Conservation (phyloP, 2,797 vertebrate genomes). For the Chiloscyllium punctatum region DNA sequence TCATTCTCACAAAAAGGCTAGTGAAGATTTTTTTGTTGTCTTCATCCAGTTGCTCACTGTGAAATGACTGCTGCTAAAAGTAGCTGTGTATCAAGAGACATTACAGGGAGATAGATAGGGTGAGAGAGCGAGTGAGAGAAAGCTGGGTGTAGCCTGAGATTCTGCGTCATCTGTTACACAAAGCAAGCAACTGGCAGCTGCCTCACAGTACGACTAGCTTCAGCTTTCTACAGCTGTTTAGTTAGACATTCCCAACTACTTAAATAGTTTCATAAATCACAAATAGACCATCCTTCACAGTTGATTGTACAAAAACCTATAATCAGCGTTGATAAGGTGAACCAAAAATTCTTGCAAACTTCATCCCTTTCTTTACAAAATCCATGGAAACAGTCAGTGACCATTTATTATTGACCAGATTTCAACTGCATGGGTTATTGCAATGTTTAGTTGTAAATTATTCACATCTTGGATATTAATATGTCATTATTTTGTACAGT, state of each 20-base stretch:
- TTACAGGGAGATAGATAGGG: constrained; percentile 25
- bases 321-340: background rate
- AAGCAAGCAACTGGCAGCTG: constrained; percentile 11
- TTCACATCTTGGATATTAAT: constrained; percentile 53
- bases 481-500: constrained; percentile 48
- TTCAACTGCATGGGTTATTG: constrained; percentile 42
- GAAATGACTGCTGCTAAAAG: constrained; percentile 20
- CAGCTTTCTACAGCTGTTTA: constrained; percentile 36
- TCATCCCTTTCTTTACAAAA: constrained; percentile 52
- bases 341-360: background rate
- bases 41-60: constrained; percentile 17
- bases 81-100: background rate
- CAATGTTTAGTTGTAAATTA: constrained; percentile 57
- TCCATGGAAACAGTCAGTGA: constrained; percentile 55
- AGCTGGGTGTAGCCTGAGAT: constrained; percentile 40
- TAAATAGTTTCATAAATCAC: constrained; percentile 31
- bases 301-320: background rate
- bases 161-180: constrained; percentile 31
- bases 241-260: constrained; percentile 21
- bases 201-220: background rate
- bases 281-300: background rate
- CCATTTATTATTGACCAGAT: constrained; percentile 49
- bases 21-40: background rate
- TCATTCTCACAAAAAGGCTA: background rate
- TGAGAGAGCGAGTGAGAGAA: constrained; percentile 16